Evolutionary conservation across 2,888 invertebrate species (phyloP), one percentile per base, ranked within the genome.

Genomic region (Leptura quadrifasciata): DNA sequence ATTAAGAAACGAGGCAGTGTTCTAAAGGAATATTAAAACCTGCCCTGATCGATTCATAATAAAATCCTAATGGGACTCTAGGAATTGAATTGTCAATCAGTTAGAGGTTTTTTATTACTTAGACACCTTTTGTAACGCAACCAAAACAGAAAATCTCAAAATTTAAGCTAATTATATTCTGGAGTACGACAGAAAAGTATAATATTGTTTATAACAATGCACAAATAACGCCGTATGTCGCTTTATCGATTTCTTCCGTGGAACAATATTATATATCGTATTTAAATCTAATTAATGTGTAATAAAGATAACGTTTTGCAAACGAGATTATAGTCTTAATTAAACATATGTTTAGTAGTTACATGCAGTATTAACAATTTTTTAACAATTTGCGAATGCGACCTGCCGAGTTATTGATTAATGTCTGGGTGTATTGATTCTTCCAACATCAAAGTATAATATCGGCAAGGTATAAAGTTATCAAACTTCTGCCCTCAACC

Each of bases 201-300:
- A 55, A 68, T 55, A 57, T 68, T 57, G 9, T 17, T 12, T 68
- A 68, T 55, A 55, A 31, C 20, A 65, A 27, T 35, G n/a, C 17
- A 17, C 60, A 68, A 68, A 68, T 35, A 68, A 68, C 2, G 57
- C 68, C 68, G 68, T 68, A 68, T 68, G 68, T 31, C 68, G 20
- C 18, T 24, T 10, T 68, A 68, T 68, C 47, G 68, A 68, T 68
- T 68, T 57, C 31, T 9, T 52, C 10, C 65, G 39, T 39, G 17
- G 21, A 65, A 65, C 65, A 47, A 65, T 52, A 17, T 68, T 31
- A 55, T 57, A 57, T 18, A 55, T 24, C n/a, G 68, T 31, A 68
- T 68, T 68, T 68, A 68, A 68, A 31, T 68, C 68, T 57, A 68
- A 68, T 68, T 68, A 68, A 55, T 31, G 68, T 55, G 17, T 35